These are phyloP conservation scores for Hypolimnas misippus DNA, from an alignment of 2,888 invertebrate species.

Conservation along the genomic window DNA sequence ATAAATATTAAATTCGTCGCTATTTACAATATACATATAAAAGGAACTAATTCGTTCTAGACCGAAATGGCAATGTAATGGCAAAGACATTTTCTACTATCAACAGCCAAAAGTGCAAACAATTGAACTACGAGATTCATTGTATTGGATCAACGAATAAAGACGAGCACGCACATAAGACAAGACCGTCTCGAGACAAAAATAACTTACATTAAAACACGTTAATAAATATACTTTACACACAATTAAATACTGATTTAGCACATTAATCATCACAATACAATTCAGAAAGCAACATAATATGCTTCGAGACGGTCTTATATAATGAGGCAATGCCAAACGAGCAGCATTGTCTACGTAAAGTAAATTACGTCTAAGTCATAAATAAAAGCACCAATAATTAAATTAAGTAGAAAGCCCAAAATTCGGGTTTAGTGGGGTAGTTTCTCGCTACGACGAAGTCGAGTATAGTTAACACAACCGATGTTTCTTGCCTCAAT, in stretches of 20 bases:
- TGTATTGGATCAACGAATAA: constrained; percentile 49
- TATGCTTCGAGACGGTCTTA: constrained; percentile 26
- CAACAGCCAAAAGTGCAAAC: constrained; percentile 68
- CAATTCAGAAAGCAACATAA: constrained; percentile 8
- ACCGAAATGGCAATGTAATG: constrained; percentile 83
- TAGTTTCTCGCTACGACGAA: constrained; percentile 36
- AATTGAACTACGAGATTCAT: constrained; percentile 56
- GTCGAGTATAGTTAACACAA: constrained; percentile 48
- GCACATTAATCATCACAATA: constrained; percentile 8
- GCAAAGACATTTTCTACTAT: constrained; percentile 73
- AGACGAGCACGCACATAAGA: constrained; percentile 15
- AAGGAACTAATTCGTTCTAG: constrained; percentile 81
- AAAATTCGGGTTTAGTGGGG: constrained; percentile 35
- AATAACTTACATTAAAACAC: constrained; percentile 19
- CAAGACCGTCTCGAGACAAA: constrained; percentile 30
- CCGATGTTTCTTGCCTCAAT: constrained; percentile 49
- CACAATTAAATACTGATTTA: constrained; percentile 26
- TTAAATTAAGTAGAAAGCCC: constrained; percentile 46
- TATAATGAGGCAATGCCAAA: constrained; percentile 4
- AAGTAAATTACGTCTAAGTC: constrained; percentile 39
- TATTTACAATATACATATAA: constrained; percentile 77
- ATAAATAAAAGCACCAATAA: constrained; percentile 48
- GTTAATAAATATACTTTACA: constrained; percentile 20
- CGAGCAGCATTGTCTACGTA: constrained; percentile 38
- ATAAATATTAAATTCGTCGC: constrained; percentile 77